These are phyloP conservation scores for Apocheima hispidaria DNA, from an alignment of 2,888 invertebrate species.

Conservation along the genomic window DNA sequence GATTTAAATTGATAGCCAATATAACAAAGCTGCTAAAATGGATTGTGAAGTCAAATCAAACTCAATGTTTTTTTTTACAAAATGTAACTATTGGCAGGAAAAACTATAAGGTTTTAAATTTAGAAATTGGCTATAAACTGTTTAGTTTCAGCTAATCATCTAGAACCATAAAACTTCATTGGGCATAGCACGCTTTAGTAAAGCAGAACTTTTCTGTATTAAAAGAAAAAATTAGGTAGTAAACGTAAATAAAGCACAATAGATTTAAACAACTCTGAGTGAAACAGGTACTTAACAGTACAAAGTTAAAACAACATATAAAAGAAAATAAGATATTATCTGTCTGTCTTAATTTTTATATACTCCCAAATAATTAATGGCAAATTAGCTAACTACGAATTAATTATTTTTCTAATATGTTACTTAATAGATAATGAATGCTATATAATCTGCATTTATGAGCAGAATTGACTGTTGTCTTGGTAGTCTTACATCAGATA, in stretches of 20 bases:
- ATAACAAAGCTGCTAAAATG: background rate
- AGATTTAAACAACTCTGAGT: constrained; percentile 1
- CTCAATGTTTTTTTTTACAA: background rate
- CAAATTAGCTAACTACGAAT: constrained; percentile 80
- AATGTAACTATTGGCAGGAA: background rate
- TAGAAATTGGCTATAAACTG: no score
- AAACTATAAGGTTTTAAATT: no score
- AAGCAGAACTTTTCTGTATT: no score
- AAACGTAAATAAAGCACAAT: no score
- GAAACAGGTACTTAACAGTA: constrained; percentile 16
- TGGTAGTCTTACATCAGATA: no score
- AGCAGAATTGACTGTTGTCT: constrained; percentile 32
- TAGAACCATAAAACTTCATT: no score
- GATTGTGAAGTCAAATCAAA: background rate
- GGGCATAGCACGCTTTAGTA: no score
- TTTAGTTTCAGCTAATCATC: no score
- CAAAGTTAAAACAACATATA: constrained; percentile 37
- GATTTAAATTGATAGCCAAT: background rate
- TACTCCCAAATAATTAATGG: constrained; percentile 60
- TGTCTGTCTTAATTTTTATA: constrained; percentile 10
- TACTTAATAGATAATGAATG: constrained; percentile 37
- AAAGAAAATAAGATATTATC: constrained; percentile 8
- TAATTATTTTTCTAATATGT: constrained; percentile 49
- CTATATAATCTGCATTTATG: constrained; percentile 23
- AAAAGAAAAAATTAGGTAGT: no score